A percentile compares a stretch with the other conserved stretches of the same genome.
phyloP scores from a whole-genome alignment of 2,888 invertebrate genomes.

The Elaeidobius kamerunicus region DNA sequence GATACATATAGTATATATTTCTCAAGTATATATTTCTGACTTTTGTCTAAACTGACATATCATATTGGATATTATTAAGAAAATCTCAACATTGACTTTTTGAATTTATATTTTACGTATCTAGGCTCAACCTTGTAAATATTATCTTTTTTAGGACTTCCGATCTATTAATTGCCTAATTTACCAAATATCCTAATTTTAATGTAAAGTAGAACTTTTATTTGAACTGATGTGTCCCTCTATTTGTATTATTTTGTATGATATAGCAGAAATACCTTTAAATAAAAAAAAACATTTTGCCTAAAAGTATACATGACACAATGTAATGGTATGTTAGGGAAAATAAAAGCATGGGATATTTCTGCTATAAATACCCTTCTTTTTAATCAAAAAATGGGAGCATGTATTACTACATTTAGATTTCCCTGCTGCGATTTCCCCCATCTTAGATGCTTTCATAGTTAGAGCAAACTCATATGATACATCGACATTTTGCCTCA shows the following conservation, averaged over 20 bases:
- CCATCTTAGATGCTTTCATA: constrained; percentile 40
- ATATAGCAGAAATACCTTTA: background rate
- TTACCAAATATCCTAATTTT: constrained; percentile 26
- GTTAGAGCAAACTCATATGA: constrained; percentile 46
- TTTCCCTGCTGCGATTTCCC: constrained; percentile 15
- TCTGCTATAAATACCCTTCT: too few relatives aligned
- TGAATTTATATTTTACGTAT: constrained; percentile 5
- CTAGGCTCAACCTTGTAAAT: constrained; percentile 38
- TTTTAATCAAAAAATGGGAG: constrained; percentile 16
- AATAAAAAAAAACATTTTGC: too few relatives aligned
- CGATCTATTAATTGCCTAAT: constrained; percentile 33
- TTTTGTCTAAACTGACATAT: too few relatives aligned
- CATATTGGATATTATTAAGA: too few relatives aligned
- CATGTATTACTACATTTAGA: constrained; percentile 20
- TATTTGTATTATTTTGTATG: background rate
- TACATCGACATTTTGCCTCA: constrained; percentile 45
- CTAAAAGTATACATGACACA: too few relatives aligned
- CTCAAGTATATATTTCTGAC: too few relatives aligned
- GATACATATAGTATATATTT: constrained; percentile 17
- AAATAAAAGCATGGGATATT: too few relatives aligned
- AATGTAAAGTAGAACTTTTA: constrained; percentile 8
- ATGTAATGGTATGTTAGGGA: too few relatives aligned
- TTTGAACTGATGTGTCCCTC: constrained; percentile 16
- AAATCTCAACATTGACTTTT: too few relatives aligned
- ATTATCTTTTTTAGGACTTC: constrained; percentile 41